Evolutionary conservation across 2,797 vertebrate genomes (phyloP).

Genomic region (Pseudochaenichthys georgianus): DNA sequence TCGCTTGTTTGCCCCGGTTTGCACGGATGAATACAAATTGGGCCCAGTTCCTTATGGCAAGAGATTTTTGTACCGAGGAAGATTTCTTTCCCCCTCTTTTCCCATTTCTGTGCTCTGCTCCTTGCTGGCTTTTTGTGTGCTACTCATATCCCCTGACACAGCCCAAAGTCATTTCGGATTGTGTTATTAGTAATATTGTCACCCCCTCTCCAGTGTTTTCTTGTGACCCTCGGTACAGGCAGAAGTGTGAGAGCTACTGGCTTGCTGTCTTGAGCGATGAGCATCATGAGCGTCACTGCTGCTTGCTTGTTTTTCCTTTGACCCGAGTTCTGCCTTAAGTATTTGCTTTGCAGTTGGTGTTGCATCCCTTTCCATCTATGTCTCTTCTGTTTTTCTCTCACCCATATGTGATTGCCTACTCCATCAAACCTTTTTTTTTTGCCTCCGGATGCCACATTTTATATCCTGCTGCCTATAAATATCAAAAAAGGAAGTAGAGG

Average conservation of each 20-base stretch:
- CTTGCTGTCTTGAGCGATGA: conserved; percentile 52
- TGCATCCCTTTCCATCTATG: conserved; percentile 19
- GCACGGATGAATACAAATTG: conserved; percentile 65
- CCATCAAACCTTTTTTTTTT: conserved; percentile 6
- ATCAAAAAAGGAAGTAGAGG: conserved; percentile 10
- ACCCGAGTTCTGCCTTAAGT: conserved; percentile 46
- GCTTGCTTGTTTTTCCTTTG: conserved; percentile 52
- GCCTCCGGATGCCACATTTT: conserved; percentile 15
- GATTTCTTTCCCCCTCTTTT: conserved; percentile 25
- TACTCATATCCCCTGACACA: conserved; percentile 47
- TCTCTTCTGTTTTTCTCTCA: background rate
- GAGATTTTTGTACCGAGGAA: conserved; percentile 43
- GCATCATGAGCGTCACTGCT: conserved; percentile 37
- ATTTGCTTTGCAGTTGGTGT: conserved; percentile 39
- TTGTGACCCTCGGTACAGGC: conserved; percentile 29
- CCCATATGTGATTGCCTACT: background rate
- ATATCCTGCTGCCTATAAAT: conserved; percentile 25
- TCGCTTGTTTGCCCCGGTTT: conserved; percentile 61
- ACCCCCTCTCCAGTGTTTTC: conserved; percentile 33
- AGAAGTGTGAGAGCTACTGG: conserved; percentile 48
- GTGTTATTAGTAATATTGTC: conserved; percentile 55
- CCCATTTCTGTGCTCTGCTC: conserved; percentile 39
- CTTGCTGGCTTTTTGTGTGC: conserved; percentile 45
- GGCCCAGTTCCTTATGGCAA: conserved; percentile 58
- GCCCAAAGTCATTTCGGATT: conserved; percentile 46